Conservation (phyloP, 23 tunicate genomes). For the Aplidium turbinatum region DNA sequence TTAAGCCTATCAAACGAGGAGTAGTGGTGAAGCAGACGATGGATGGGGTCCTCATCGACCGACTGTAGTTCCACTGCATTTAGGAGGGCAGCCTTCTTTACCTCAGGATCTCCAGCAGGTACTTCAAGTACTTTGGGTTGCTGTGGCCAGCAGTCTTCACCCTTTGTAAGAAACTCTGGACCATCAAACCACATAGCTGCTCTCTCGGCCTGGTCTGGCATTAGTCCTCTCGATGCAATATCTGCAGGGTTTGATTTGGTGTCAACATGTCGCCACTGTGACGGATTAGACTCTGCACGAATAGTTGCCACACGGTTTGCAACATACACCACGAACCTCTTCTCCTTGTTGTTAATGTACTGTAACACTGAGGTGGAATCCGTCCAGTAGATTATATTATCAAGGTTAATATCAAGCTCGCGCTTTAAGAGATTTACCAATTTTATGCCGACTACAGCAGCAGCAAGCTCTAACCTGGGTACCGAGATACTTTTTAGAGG, state of each 20-base stretch:
- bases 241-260: slow-evolving; percentile 25
- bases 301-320: slow-evolving; percentile 31
- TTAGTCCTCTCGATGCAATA: not conserved
- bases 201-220: not conserved
- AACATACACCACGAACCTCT: slow-evolving; percentile 17
- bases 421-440: not conserved
- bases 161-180: too few species aligned
- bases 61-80: too few species aligned
- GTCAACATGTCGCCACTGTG: slow-evolving; percentile 33
- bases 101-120: too few species aligned
- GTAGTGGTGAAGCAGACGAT: too few species aligned
- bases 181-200: slow-evolving; percentile 9
- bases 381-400: slow-evolving; percentile 9
- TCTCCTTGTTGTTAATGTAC: slow-evolving; percentile 7
- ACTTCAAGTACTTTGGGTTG: too few species aligned
- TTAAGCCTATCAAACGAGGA: too few species aligned
- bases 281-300: not conserved
- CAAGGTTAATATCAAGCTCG: not conserved
- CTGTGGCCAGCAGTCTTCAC: too few species aligned
- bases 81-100: too few species aligned
- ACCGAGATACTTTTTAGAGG: slow-evolving; percentile 9
- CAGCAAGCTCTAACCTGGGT: slow-evolving; percentile 25
- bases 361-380: slow-evolving; percentile 37
- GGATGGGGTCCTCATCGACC: too few species aligned
- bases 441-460: slow-evolving; percentile 27